These are phyloP conservation scores for Plectus sambesii DNA, from an alignment of 1,140 invertebrate species.

Conservation along the genomic window DNA sequence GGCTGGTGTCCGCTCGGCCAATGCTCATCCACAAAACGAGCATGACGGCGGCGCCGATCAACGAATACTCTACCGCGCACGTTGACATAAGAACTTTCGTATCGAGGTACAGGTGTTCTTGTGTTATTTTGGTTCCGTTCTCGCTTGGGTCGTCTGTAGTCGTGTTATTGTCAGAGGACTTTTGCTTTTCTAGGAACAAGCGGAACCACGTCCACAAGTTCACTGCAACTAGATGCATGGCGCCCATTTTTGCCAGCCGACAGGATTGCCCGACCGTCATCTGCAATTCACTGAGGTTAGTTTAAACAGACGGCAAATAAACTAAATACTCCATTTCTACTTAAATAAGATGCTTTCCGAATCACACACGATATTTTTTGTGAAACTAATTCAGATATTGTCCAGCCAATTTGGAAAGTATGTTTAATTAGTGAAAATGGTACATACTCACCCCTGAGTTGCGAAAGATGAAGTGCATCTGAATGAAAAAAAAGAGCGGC, in stretches of 20 bases:
- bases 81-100: no score
- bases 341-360: no score
- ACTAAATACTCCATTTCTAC: no score
- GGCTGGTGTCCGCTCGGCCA: no score
- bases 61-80: constrained; percentile 42
- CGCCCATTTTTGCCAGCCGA: constrained; percentile 39
- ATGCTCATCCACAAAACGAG: constrained; percentile 39
- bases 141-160: no score
- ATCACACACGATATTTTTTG: no score
- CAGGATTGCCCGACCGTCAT: constrained; percentile 31
- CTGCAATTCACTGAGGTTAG: no score
- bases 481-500: constrained; percentile 38
- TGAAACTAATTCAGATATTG: no score
- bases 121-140: no score
- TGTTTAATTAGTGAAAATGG: constrained; percentile 1
- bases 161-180: no score
- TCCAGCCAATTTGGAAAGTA: constrained; percentile 5
- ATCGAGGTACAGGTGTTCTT: constrained; percentile 44
- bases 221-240: constrained; percentile 42
- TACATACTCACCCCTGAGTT: constrained; percentile 36
- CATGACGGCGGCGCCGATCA: constrained; percentile 44
- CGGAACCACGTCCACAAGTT: constrained; percentile 44
- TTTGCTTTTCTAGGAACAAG: constrained; percentile 40
- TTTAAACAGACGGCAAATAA: no score
- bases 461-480: constrained; percentile 46